These are phyloP conservation scores for Salvator merianae DNA, from an alignment of 2,113 vertebrate genomes.

Conservation along the genomic window DNA sequence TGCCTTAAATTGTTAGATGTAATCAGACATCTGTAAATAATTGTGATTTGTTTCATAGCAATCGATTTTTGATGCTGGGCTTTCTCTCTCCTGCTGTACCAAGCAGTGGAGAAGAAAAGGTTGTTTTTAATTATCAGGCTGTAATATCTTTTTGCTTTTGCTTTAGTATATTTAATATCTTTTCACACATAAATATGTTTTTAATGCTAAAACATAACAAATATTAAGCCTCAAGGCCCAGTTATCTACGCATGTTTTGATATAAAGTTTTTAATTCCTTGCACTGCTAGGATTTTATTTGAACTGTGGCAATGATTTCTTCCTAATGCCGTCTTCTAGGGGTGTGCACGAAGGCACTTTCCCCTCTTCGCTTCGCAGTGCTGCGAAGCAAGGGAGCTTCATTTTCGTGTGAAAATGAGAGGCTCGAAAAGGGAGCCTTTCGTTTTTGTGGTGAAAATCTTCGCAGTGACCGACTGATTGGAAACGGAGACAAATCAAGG, in stretches of 20 bases:
- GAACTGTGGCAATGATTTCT: neutral
- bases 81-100: slow-evolving; percentile 62
- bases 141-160: slow-evolving; percentile 43
- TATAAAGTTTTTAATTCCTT: neutral
- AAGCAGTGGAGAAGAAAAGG: slow-evolving; percentile 61
- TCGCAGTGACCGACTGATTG: no score
- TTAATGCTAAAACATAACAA: neutral
- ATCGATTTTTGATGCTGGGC: slow-evolving; percentile 71
- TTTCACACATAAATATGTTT: neutral
- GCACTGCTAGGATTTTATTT: neutral
- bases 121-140: slow-evolving; percentile 56
- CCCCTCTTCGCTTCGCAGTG: no score
- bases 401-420: no score
- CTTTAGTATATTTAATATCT: slow-evolving; percentile 39
- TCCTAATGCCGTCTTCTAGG: no score
- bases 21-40: slow-evolving; percentile 71
- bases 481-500: no score
- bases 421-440: no score
- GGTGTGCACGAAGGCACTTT: no score
- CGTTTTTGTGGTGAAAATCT: no score
- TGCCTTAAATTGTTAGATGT: slow-evolving; percentile 68
- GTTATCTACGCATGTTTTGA: neutral
- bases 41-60: slow-evolving; percentile 70
- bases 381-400: no score
- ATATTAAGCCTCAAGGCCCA: neutral